These are phyloP conservation scores for Lepeophtheirus nordmannii DNA, from an alignment of 2,888 invertebrate genomes.

Conservation along the genomic window DNA sequence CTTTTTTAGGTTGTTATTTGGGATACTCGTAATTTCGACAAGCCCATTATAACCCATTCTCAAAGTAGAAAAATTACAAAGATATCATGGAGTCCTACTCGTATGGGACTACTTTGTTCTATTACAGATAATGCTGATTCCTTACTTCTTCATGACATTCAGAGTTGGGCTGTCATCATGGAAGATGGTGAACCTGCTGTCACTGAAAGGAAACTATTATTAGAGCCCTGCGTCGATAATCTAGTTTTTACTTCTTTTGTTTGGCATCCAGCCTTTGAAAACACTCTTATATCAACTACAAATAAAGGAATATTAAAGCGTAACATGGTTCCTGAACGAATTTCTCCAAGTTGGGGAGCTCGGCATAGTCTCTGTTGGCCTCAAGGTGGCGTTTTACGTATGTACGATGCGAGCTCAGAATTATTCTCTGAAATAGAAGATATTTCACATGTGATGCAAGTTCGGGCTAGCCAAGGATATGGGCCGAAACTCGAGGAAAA, in stretches of 20 bases:
- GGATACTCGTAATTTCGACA: conserved; percentile 72
- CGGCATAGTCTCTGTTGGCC: conserved; percentile 7
- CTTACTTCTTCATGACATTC: conserved; percentile 69
- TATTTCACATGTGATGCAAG: conserved; percentile 34
- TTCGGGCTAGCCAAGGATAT: conserved; percentile 33
- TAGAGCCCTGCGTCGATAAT: conserved; percentile 25
- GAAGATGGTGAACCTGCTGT: conserved; percentile 61
- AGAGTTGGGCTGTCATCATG: conserved; percentile 45
- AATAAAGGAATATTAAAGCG: background rate
- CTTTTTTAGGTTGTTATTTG: conserved; percentile 50
- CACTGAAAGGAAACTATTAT: conserved; percentile 45
- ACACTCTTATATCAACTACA: conserved; percentile 49
- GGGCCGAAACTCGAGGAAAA: conserved; percentile 26
- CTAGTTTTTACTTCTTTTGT: conserved; percentile 52
- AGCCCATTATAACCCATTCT: conserved; percentile 50
- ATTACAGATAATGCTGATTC: background rate
- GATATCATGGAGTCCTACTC: conserved; percentile 75
- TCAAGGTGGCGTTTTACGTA: background rate
- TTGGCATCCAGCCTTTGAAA: conserved; percentile 73
- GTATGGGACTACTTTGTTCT: conserved; percentile 36
- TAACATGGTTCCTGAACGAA: background rate
- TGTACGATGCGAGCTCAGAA: background rate
- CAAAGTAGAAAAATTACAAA: background rate
- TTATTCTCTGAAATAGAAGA: conserved; percentile 30
- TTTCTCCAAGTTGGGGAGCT: conserved; percentile 7